Base-by-base conservation (phyloP, 2,797 vertebrate genomes). In the Gobionotothen gibberifrons region DNA sequence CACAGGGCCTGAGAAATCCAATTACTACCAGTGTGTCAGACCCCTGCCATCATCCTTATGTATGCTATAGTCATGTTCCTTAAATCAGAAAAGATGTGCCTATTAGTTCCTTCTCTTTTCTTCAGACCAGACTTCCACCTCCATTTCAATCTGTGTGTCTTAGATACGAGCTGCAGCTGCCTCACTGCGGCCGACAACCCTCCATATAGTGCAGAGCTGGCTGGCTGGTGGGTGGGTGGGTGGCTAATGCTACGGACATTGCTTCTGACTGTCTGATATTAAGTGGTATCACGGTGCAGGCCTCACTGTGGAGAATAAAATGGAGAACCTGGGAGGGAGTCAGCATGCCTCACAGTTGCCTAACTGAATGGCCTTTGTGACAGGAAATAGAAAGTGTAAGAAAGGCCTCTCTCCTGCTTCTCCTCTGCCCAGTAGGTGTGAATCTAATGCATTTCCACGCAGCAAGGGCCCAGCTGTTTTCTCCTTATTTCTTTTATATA, bases 1-100 rank as follows among this genome's bases (percentile, higher is more conserved):
- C 85, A 90, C 89, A 69, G 55, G 86, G 83, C 79, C 79, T 74
- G 85, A 89, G 85, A 91, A 93, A 93, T 93, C 93, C 92, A 94
- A 93, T 94, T 93, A 93, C 83, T 85, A 86, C 76, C 82, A 76
- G 76, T 86, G 84, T 90, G 87, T 88, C 90, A 90, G 81, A 83
- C 77, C 85, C 80, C 76, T 79, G 90, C 88, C 87, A 82, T 79
- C 86, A 73, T 90, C 89, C 89, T 84, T 73, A 89, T 89, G 87
- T 69, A 90, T 88, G 83, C 87, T 86, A 76, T 74, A 83, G 83
- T 87, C 80, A 69, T 85, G 88, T 92, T 88, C 79, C 80, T 89
- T 72, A 87, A 91, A 90, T 93, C 85, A 85, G 84, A 85, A 77
- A 80, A 90, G 85, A 91, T 89, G 87, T 90, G 89, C 81, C 85